Evolutionary conservation across 2,888 invertebrate species (phyloP).

Genomic region (Myopa testacea): DNA sequence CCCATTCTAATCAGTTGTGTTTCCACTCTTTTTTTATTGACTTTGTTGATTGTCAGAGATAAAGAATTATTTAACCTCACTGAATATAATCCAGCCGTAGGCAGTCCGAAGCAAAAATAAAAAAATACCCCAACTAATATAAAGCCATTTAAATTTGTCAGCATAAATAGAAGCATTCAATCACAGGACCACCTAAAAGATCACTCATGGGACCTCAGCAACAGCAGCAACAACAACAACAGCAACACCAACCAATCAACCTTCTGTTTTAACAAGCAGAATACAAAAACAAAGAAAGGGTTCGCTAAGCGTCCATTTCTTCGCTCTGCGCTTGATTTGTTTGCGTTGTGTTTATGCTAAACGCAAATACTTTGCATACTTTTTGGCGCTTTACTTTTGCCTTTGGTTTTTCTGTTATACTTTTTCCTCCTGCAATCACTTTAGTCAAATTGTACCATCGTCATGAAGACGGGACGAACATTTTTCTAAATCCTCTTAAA

Average conservation of each 20-base stretch:
- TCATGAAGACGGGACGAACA: slow-evolving; percentile 35
- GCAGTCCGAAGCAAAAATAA: not conserved
- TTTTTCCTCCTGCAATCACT: slow-evolving; percentile 53
- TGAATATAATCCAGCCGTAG: not conserved
- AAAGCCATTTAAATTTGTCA: slow-evolving; percentile 65
- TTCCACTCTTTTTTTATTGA: slow-evolving; percentile 53
- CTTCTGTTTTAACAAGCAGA: slow-evolving; percentile 19
- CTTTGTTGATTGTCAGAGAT: slow-evolving; percentile 62
- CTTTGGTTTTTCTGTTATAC: slow-evolving; percentile 27
- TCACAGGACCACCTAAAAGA: slow-evolving; percentile 20
- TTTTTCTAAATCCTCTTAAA: slow-evolving; percentile 38
- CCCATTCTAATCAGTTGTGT: no score
- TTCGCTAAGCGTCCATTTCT: slow-evolving; percentile 33
- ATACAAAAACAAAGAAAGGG: slow-evolving; percentile 4
- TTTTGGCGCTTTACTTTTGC: slow-evolving; percentile 51
- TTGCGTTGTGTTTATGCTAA: slow-evolving; percentile 56
- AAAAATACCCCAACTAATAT: slow-evolving; percentile 54
- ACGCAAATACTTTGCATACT: slow-evolving; percentile 66
- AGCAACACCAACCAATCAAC: not conserved
- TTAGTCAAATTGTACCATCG: slow-evolving; percentile 63
- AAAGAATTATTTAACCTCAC: slow-evolving; percentile 59
- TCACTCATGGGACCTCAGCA: slow-evolving; percentile 3
- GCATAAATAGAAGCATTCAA: slow-evolving; percentile 52
- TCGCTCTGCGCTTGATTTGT: slow-evolving; percentile 58
- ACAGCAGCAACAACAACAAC: slow-evolving; percentile 15